phyloP scores from a whole-genome alignment of 2,797 vertebrate genomes.

The Clarias pachynema region DNA sequence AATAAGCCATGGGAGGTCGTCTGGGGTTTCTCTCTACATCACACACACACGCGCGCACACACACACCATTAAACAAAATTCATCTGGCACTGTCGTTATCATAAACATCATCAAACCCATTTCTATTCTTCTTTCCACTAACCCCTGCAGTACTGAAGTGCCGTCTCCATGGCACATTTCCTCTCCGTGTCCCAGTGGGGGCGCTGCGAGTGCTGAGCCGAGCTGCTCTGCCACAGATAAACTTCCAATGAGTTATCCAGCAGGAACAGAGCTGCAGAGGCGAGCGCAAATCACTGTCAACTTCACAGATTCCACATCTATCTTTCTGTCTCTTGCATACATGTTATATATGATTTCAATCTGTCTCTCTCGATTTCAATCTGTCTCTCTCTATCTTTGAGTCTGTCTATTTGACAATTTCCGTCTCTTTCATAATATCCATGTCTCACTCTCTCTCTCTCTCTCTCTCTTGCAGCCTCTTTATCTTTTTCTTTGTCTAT shows the following conservation, averaged over 20 bases:
- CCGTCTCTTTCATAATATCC: neutral
- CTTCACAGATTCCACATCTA: neutral
- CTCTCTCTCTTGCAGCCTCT: neutral
- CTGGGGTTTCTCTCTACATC: conserved; percentile 73
- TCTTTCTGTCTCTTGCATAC: neutral
- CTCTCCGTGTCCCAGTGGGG: conserved; percentile 70
- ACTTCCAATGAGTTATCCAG: conserved; percentile 81
- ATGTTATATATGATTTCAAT: neutral
- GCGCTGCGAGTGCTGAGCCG: conserved; percentile 59
- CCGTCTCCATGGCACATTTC: conserved; percentile 78
- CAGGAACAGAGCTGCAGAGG: conserved; percentile 75
- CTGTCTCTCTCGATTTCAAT: neutral
- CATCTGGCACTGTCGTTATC: neutral
- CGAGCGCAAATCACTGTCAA: neutral
- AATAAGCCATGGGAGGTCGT: conserved; percentile 76
- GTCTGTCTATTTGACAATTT: neutral
- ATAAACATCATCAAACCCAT: neutral
- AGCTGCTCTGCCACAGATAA: conserved; percentile 79
- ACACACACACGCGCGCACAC: neutral
- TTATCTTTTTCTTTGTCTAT: neutral
- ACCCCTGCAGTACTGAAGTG: conserved; percentile 81
- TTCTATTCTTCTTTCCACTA: neutral
- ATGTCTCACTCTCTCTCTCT: no score
- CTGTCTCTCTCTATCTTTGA: neutral
- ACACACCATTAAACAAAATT: neutral